phyloP scores from a whole-genome alignment of 2,888 invertebrate species.

The Bombylius major region DNA sequence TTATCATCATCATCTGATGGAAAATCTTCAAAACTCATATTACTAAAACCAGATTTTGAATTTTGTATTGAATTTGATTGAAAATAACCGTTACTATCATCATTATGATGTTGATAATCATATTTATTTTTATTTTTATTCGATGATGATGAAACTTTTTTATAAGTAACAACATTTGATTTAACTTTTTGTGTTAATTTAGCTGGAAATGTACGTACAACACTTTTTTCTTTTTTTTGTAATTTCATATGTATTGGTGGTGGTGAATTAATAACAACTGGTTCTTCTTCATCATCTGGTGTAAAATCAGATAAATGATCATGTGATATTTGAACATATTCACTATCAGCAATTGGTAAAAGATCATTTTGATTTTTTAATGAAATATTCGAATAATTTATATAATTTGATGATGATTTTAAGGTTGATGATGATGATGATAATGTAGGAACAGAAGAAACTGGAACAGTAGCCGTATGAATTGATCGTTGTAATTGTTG shows the following conservation, averaged over 20 bases:
- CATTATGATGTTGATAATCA: conserved; percentile 4
- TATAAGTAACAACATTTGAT: conserved; percentile 25
- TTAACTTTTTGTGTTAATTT: conserved; percentile 36
- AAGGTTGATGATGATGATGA: conserved; percentile 8
- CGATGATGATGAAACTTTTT: conserved; percentile 26
- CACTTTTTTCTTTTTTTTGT: conserved; percentile 32
- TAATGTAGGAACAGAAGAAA: conserved; percentile 6
- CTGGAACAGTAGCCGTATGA: conserved; percentile 1
- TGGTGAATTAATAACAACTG: conserved; percentile 27
- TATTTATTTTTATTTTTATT: conserved; percentile 22
- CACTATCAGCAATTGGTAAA: conserved; percentile 33
- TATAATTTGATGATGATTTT: conserved; percentile 12
- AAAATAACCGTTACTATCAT: conserved; percentile 23
- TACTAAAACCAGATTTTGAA: conserved; percentile 50
- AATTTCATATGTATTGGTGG: conserved; percentile 14
- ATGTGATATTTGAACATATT: conserved; percentile 31
- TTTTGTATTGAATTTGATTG: conserved; percentile 35
- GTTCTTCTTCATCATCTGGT: conserved; percentile 34
- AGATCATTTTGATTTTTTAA: conserved; percentile 20
- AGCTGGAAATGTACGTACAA: conserved; percentile 31
- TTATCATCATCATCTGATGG: conserved; percentile 50
- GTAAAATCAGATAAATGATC: conserved; percentile 32
- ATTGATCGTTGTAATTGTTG: conserved; percentile 2
- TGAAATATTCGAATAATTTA: conserved; percentile 16
- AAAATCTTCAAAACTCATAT: conserved; percentile 65